Evolutionary conservation across 2,113 vertebrate species (phyloP).

Genomic region (Heloderma charlesbogerti): DNA sequence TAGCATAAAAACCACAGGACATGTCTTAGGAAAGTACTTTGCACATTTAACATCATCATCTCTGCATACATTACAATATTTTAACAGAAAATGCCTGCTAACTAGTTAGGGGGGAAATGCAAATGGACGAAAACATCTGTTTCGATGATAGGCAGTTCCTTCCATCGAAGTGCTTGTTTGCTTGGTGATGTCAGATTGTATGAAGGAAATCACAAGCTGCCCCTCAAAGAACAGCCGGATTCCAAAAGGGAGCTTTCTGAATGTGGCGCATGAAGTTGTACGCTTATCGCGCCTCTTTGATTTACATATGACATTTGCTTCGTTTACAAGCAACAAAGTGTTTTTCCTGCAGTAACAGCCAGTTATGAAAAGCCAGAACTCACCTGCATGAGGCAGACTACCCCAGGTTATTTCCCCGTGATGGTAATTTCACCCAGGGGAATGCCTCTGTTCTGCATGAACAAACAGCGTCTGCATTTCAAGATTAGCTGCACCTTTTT

Average conservation of each 20-base stretch:
- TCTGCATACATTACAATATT: conserved; percentile 78
- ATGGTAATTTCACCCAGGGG: conserved; percentile 27
- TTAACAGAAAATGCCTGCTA: conserved; percentile 70
- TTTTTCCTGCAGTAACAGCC: conserved; percentile 41
- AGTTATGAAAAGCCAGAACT: conserved; percentile 41
- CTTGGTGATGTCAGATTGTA: conserved; percentile 56
- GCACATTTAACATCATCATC: conserved; percentile 73
- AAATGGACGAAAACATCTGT: conserved; percentile 75
- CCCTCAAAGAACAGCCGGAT: conserved; percentile 53
- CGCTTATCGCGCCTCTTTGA: conserved; percentile 54
- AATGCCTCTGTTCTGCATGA: background rate
- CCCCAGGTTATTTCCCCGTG: conserved; percentile 30
- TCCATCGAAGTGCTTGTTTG: conserved; percentile 70
- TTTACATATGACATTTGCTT: conserved; percentile 64
- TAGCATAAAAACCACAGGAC: conserved; percentile 72
- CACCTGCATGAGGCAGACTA: conserved; percentile 22
- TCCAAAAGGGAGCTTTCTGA: conserved; percentile 59
- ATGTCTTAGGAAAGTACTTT: conserved; percentile 66
- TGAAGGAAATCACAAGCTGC: conserved; percentile 59
- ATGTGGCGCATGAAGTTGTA: conserved; percentile 49
- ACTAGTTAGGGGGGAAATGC: conserved; percentile 72
- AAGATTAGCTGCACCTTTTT: conserved; percentile 19
- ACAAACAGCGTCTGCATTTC: conserved; percentile 20
- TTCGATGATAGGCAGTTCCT: conserved; percentile 71
- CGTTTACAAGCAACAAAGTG: conserved; percentile 57